Conservation (phyloP, 2,888 invertebrate genomes). For the Meiosimyza decipiens region DNA sequence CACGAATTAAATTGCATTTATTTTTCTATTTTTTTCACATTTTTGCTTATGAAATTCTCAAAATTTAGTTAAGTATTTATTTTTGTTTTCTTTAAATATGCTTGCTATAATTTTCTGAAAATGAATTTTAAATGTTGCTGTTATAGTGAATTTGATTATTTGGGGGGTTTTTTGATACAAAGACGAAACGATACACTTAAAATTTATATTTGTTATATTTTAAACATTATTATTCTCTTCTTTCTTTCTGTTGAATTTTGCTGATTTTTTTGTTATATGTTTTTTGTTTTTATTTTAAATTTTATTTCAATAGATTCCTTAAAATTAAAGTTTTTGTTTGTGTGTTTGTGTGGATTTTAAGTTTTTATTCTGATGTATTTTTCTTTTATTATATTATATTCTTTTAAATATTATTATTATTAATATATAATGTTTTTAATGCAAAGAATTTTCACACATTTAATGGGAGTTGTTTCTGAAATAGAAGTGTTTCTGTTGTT, state of each 20-base stretch:
- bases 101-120: conserved; percentile 40
- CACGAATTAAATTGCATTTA: too few relatives aligned
- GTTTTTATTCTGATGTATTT: conserved; percentile 53
- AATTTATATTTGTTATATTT: conserved; percentile 62
- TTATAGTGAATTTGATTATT: conserved; percentile 45
- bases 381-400: conserved; percentile 47
- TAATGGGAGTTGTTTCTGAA: conserved; percentile 44
- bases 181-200: conserved; percentile 63
- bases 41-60: too few relatives aligned
- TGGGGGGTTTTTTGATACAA: conserved; percentile 49
- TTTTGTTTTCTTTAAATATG: conserved; percentile 28
- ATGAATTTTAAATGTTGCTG: conserved; percentile 36
- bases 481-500: conserved; percentile 38
- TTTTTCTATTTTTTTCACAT: neutral
- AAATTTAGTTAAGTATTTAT: conserved; percentile 16
- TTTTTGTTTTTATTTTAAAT: conserved; percentile 31
- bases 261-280: conserved; percentile 22
- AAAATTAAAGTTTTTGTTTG: conserved; percentile 43
- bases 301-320: conserved; percentile 43
- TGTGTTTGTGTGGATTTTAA: conserved; percentile 44
- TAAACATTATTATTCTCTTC: conserved; percentile 39
- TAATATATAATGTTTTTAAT: conserved; percentile 63
- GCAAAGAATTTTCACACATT: conserved; percentile 60
- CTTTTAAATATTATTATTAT: conserved; percentile 62
- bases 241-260: conserved; percentile 37